Percentiles rank a stretch among this genome's conserved stretches.
Conservation (phyloP, 1,140 invertebrate genomes). For the Homarus americanus region DNA sequence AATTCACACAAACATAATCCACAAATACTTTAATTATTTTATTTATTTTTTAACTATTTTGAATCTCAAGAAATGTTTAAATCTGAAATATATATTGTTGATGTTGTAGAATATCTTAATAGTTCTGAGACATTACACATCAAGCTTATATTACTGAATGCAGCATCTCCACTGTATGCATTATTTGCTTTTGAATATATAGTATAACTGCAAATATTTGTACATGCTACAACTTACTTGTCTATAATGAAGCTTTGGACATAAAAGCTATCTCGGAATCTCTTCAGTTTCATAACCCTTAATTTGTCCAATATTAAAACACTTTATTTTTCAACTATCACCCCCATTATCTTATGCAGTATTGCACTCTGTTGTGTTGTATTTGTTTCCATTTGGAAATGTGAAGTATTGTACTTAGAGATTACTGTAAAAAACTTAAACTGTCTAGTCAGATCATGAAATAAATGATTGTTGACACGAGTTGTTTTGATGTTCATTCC, state of each 20-base stretch:
- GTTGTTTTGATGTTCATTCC: too few species aligned
- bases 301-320: neutral
- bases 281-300: neutral
- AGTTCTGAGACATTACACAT: conserved; percentile 4
- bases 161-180: neutral
- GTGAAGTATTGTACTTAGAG: conserved; percentile 10
- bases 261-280: neutral
- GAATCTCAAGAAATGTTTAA: conserved; percentile 14
- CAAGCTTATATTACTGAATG: conserved; percentile 5
- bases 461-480: conserved; percentile 12
- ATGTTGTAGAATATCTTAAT: conserved; percentile 9
- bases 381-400: conserved; percentile 16
- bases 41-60: neutral
- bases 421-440: conserved; percentile 19
- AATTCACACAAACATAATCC: neutral
- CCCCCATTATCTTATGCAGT: neutral
- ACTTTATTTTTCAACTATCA: neutral
- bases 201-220: conserved; percentile 5
- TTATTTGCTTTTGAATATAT: conserved; percentile 10
- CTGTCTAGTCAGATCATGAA: conserved; percentile 12
- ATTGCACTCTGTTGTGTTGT: conserved; percentile 14
- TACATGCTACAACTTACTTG: conserved; percentile 5
- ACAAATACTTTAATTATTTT: neutral
- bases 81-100: conserved; percentile 22
- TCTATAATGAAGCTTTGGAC: conserved; percentile 9